Evolutionary conservation across 2,888 invertebrate species (phyloP), one percentile per base, ranked within the genome.

Genomic region (Adineta ricciae): DNA sequence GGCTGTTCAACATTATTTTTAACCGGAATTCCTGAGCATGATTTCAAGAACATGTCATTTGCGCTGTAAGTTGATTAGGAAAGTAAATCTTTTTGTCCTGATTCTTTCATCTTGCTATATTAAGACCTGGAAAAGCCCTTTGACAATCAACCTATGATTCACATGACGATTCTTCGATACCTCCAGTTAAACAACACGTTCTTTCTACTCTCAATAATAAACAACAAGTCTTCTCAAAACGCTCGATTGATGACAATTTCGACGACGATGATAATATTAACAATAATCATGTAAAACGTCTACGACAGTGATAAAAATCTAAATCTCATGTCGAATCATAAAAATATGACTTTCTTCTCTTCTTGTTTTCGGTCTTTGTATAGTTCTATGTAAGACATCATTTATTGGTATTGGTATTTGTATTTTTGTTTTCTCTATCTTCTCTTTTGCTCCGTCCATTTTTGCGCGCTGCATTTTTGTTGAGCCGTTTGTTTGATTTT

Each of bases 141-240:
- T 78, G 78, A 78, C 78, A 78, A 78, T 78, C 78, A 78, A n/a
- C 78, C 5, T 78, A 32, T 78, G 78, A 78, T 78, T 41, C 38
- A 78, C 41, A 78, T 78, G 78, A 78, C 41, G 64, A 64, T 64
- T 64, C 64, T 32, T 64, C 64, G 32, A 32, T 27, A 64, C 27
- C 5, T 1, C 27, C 27, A 14, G 64, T 27, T 64, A 64, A 64
- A 64, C 64, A 56, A 56, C n/a, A n/a, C n/a, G 56, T 56, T 56
- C 56, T 56, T 56, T 56, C 56, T 56, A 8, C 56, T 56, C 56
- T 56, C 14, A 56, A 56, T 56, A 56, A 56, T 56, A 27, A 64
- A 64, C 64, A 64, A 64, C 64, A 64, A 32, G 19, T 36, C 1
- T 64, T 64, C 27, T 19, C 32, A 32, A 64, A 64, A 64, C 32